phyloP scores from a whole-genome alignment of 2,797 vertebrate genomes.

The Parauchenoglanis ngamensis region DNA sequence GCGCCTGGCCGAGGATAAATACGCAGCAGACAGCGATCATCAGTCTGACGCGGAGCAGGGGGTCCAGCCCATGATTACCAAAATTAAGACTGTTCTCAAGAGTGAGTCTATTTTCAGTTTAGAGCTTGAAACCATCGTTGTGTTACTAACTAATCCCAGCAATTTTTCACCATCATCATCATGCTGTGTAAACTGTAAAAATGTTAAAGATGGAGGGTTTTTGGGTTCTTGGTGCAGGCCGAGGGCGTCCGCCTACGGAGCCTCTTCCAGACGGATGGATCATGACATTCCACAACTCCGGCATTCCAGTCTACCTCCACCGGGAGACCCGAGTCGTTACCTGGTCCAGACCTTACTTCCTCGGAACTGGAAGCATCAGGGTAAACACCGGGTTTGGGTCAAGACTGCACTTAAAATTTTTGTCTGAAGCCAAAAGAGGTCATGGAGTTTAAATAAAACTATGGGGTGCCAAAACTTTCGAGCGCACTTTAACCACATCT shows the following conservation, averaged over 20 bases:
- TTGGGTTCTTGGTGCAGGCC: constrained; percentile 75
- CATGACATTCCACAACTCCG: constrained; percentile 99
- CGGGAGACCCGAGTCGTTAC: constrained; percentile 97
- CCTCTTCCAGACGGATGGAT: constrained; percentile 99
- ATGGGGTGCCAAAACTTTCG: neutral
- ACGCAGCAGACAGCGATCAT: constrained; percentile 87
- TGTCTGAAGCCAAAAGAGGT: neutral
- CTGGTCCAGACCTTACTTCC: constrained; percentile 98
- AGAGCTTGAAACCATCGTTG: neutral
- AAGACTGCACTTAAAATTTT: neutral
- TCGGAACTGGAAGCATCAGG: constrained; percentile 98
- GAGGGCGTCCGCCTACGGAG: constrained; percentile 95
- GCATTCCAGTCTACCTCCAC: constrained; percentile 99
- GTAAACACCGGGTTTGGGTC: constrained; percentile 68
- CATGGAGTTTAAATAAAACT: neutral
- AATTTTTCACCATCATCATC: neutral
- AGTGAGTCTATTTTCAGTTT: constrained; percentile 79
- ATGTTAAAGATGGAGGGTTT: neutral
- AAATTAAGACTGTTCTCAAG: constrained; percentile 99
- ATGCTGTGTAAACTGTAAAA: neutral
- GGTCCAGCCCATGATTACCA: constrained; percentile 99
- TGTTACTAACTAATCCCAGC: neutral
- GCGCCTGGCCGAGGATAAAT: constrained; percentile 86
- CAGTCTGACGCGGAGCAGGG: constrained; percentile 91
- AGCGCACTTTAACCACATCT: neutral